Evolutionary conservation across 30 jellyfish, hydroid and myxozoan genomes (phyloP).

Genomic region (Sanderia malayensis): DNA sequence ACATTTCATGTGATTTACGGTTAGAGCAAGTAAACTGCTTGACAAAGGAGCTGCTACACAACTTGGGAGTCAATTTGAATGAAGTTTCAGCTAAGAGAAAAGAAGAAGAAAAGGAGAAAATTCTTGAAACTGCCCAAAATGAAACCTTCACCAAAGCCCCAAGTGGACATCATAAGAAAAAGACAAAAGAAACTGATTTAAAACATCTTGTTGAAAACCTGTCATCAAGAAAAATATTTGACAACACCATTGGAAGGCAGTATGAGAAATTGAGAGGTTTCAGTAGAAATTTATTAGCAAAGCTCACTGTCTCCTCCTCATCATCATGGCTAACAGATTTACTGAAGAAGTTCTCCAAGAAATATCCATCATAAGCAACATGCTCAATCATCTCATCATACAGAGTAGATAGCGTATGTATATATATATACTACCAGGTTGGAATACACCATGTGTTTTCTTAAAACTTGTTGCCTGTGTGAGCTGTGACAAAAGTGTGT

Average conservation of each 20-base stretch:
- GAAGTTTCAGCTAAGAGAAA: slow-evolving; percentile 15
- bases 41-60: slow-evolving; percentile 9
- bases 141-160: slow-evolving; percentile 13
- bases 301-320: neutral
- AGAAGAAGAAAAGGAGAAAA: slow-evolving; percentile 10
- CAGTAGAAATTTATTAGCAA: neutral
- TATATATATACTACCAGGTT: no score
- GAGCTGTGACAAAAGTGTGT: no score
- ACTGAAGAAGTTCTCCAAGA: neutral
- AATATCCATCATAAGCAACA: neutral
- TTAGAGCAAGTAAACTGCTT: slow-evolving; percentile 17
- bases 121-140: slow-evolving; percentile 7
- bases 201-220: neutral
- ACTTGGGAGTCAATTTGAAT: slow-evolving; percentile 15
- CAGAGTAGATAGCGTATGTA: no score
- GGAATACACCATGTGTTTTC: no score
- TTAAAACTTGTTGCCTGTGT: no score
- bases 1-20: slow-evolving; percentile 21
- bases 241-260: neutral
- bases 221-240: neutral
- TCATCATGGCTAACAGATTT: neutral
- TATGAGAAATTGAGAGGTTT: neutral
- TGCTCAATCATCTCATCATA: no score
- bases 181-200: neutral
- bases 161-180: slow-evolving; percentile 12